Conservation (phyloP, 2,888 invertebrate species). For the Lycia hirtaria region DNA sequence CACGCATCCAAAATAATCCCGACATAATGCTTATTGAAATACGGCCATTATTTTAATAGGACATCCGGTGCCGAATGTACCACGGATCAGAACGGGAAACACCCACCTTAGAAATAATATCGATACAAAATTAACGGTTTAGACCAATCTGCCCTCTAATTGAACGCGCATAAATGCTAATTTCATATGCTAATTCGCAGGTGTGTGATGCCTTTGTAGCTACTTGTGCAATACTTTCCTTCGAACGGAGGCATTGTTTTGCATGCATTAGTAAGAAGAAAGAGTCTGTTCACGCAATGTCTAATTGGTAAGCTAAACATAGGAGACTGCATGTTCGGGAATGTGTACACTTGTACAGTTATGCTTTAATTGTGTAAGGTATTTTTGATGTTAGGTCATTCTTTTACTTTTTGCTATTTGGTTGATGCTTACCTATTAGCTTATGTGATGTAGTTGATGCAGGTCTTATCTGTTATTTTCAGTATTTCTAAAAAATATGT, state of each 20-base stretch:
- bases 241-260: conserved; percentile 48
- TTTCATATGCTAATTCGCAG: conserved; percentile 70
- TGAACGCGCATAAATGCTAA: conserved; percentile 55
- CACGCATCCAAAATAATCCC: conserved; percentile 52
- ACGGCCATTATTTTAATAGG: conserved; percentile 81
- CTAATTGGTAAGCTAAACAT: conserved; percentile 39
- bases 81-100: conserved; percentile 52
- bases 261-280: conserved; percentile 42
- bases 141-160: conserved; percentile 58
- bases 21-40: conserved; percentile 78
- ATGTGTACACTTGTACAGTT: conserved; percentile 17
- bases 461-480: no score
- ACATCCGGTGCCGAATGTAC: conserved; percentile 69
- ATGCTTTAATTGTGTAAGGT: conserved; percentile 5
- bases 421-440: not conserved
- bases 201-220: conserved; percentile 49
- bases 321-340: conserved; percentile 18
- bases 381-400: not conserved
- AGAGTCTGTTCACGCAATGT: conserved; percentile 37
- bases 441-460: not conserved
- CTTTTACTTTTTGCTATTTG: not conserved
- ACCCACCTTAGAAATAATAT: conserved; percentile 64
- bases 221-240: conserved; percentile 55
- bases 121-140: conserved; percentile 39
- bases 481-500: no score